Evolutionary conservation across 2,888 invertebrate species (phyloP).

Genomic region (Lamellibrachia columna): DNA sequence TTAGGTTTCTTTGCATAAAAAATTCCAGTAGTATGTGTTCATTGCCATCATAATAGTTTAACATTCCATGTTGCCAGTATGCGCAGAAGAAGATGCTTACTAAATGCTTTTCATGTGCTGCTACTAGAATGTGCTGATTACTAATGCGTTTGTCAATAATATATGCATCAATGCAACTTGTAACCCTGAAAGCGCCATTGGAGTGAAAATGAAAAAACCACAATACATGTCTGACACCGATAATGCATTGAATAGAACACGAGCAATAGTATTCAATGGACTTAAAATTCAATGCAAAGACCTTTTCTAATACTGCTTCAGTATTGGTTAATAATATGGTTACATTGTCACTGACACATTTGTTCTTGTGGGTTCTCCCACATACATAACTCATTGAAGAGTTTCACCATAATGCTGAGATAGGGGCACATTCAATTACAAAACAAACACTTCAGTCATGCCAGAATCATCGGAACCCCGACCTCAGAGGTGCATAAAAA

Average conservation of each 20-base stretch:
- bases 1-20: too few relatives aligned
- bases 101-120: constrained; percentile 7
- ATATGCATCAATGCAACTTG: not conserved
- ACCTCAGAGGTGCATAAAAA: too few relatives aligned
- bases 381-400: not conserved
- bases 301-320: not conserved
- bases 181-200: not conserved
- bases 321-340: not conserved
- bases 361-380: not conserved
- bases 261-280: not conserved
- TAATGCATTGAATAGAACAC: not conserved
- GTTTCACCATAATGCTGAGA: too few relatives aligned
- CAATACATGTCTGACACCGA: not conserved
- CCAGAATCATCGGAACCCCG: too few relatives aligned
- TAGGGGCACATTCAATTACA: too few relatives aligned
- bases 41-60: not conserved
- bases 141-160: not conserved
- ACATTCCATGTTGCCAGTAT: not conserved
- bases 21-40: too few relatives aligned
- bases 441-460: too few relatives aligned
- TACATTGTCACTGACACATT: not conserved
- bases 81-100: not conserved
- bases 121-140: not conserved
- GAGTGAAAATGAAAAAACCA: not conserved
- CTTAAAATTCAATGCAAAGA: not conserved